These are phyloP conservation scores for Odontomachus brunneus DNA, from an alignment of 1,140 invertebrate species.

Conservation along the genomic window DNA sequence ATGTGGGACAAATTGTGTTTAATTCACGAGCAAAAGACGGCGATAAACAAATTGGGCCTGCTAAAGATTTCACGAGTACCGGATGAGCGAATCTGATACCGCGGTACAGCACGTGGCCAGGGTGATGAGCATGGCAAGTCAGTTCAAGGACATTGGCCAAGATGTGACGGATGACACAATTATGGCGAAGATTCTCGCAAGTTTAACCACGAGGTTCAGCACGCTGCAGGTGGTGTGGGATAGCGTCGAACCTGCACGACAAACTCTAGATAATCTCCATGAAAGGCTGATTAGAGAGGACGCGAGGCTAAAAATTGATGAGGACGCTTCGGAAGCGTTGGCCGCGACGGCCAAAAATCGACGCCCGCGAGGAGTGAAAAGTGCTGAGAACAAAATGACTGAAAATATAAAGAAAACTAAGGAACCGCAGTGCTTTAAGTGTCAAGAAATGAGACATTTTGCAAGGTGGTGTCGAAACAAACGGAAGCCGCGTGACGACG, in stretches of 20 bases:
- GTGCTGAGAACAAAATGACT: too few species aligned
- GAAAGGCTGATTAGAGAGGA: constrained; percentile 12
- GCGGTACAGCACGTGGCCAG: constrained; percentile 62
- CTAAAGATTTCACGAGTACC: constrained; percentile 46
- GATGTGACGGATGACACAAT: constrained; percentile 47
- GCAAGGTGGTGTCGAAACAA: background rate
- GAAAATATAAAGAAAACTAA: too few species aligned
- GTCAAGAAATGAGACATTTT: background rate
- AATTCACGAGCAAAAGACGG: constrained; percentile 59
- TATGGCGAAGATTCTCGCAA: constrained; percentile 63
- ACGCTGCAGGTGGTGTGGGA: too few species aligned
- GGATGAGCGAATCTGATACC: constrained; percentile 57
- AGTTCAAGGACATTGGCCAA: constrained; percentile 60
- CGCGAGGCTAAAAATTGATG: background rate
- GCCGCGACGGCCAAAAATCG: too few species aligned
- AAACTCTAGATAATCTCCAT: constrained; percentile 1
- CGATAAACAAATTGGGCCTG: constrained; percentile 52
- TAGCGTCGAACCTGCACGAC: too few species aligned
- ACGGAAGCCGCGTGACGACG: too few species aligned
- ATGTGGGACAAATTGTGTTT: constrained; percentile 49
- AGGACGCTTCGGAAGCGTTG: background rate
- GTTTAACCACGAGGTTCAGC: constrained; percentile 52
- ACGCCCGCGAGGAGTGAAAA: too few species aligned
- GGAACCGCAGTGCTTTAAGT: constrained; percentile 3
- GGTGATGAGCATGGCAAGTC: constrained; percentile 57